Percentiles rank a stretch among this genome's conserved stretches.
Conservation (phyloP, 1,140 invertebrate species). For the Oppia nitens region DNA sequence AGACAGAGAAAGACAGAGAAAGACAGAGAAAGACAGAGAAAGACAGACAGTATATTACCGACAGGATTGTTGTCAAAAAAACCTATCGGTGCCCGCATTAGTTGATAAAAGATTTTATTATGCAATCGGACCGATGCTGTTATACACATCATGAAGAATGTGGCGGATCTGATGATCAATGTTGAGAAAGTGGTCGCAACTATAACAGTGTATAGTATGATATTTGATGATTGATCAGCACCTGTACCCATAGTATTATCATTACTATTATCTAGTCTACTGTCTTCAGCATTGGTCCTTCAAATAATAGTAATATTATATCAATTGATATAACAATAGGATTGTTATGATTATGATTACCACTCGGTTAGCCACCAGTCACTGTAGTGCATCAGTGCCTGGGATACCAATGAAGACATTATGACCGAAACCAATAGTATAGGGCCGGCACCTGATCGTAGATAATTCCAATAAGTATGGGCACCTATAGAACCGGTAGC, state of each 20-base stretch:
- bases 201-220: constrained; percentile 27
- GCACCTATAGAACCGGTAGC: constrained; percentile 17
- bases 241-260: not conserved
- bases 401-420: constrained; percentile 19
- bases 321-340: not conserved
- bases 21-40: constrained; percentile 2
- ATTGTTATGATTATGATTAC: too few relatives aligned
- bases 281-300: not conserved
- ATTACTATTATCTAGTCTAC: not conserved
- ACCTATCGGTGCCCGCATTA: constrained; percentile 58
- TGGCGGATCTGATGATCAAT: constrained; percentile 39
- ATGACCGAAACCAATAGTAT: constrained; percentile 15
- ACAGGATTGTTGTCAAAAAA: constrained; percentile 75
- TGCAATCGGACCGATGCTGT: constrained; percentile 57
- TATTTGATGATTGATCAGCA: not conserved
- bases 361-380: constrained; percentile 23
- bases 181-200: constrained; percentile 27
- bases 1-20: not conserved
- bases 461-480: constrained; percentile 18
- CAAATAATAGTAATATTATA: not conserved
- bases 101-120: constrained; percentile 59
- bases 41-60: too few relatives aligned
- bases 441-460: constrained; percentile 19
- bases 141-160: constrained; percentile 60
- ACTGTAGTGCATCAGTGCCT: constrained; percentile 22